Evolutionary conservation across 2,888 invertebrate genomes (phyloP).

Genomic region (Pegoplata infirma): DNA sequence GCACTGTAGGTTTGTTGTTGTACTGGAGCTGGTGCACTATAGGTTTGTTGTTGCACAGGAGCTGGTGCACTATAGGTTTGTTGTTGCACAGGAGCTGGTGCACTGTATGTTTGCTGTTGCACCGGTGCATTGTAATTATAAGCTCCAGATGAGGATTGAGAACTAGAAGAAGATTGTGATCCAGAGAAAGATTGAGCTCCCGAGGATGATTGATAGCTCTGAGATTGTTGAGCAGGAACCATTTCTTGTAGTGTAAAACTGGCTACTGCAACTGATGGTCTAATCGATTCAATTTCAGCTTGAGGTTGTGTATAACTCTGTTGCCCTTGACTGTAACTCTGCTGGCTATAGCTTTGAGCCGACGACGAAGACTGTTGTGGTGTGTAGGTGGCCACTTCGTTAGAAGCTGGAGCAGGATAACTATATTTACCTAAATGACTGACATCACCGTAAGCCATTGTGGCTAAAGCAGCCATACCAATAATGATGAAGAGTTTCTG

Average conservation of each 20-base stretch:
- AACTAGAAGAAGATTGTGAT: conserved; percentile 28
- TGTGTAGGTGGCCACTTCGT: conserved; percentile 25
- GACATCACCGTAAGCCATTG: conserved; percentile 64
- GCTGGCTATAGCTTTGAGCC: conserved; percentile 21
- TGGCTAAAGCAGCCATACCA: conserved; percentile 60
- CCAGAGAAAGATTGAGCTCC: conserved; percentile 24
- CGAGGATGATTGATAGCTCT: conserved; percentile 21
- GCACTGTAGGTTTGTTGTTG: conserved; percentile 20
- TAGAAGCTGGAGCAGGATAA: conserved; percentile 61
- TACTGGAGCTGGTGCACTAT: neutral
- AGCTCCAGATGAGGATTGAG: conserved; percentile 9
- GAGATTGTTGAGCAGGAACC: neutral
- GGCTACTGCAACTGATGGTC: conserved; percentile 68
- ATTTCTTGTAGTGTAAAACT: conserved; percentile 67
- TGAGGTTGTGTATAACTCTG: conserved; percentile 20
- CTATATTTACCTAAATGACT: conserved; percentile 65
- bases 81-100: conserved; percentile 11
- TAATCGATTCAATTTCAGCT: conserved; percentile 67
- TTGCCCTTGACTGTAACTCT: conserved; percentile 9
- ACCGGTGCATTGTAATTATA: conserved; percentile 34
- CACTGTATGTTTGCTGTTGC: conserved; percentile 29
- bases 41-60: conserved; percentile 3
- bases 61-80: conserved; percentile 15
- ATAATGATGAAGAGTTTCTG: conserved; percentile 68
- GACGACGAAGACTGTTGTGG: conserved; percentile 21